Base-by-base conservation (phyloP, 1,140 invertebrate species). In the Liolophura sinensis region DNA sequence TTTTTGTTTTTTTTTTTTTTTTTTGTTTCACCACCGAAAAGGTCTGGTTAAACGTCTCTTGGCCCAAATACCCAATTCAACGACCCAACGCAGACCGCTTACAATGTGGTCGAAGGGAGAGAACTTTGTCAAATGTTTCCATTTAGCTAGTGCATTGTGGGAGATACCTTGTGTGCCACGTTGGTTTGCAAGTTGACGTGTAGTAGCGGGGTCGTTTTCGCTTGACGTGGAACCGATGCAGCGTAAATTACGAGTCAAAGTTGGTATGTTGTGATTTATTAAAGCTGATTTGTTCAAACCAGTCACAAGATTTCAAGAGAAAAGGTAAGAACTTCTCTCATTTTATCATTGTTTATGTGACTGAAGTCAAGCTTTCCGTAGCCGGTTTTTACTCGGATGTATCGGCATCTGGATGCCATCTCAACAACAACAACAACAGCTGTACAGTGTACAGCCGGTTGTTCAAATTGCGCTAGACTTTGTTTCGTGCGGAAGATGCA, bases 131-230 rank as follows among this genome's bases (percentile, higher is more conserved):
- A 40, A 40, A 40, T 40, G 31, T 40, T 40, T 40, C 31, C 31
- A 40, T 40, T 40, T 40, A 9, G 31, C 31, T 40, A 40, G 3
- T 40, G 31, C 31, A 60, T 60, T 60, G 25, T 65, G 64, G 64
- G 65, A 61, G 60, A 60, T 54, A 54, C 58, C 56, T 66, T 58
- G 52, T 60, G 60, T 66, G 65, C 65, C 65, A 66, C 65, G 65
- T 66, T 66, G 65, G 51, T 61, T 61, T 66, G 65, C 65, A 60
- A 60, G 61, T 60, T 60, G 65, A 66, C 65, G 65, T 66, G 65
- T 57, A 66, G 47, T 48, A 49, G 59, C 46, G 18, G 61, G 56
- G 57, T 66, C 31, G 31, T 40, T 40, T 40, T 40, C 31, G 3
- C 31, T 40, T 40, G 31, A 40, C 31, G 31, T 40, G 31, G 31